A percentile compares a stretch with the other conserved stretches of the same genome.
Conservation (phyloP, 2,888 invertebrate genomes). For the Azorinus chamasolen region DNA sequence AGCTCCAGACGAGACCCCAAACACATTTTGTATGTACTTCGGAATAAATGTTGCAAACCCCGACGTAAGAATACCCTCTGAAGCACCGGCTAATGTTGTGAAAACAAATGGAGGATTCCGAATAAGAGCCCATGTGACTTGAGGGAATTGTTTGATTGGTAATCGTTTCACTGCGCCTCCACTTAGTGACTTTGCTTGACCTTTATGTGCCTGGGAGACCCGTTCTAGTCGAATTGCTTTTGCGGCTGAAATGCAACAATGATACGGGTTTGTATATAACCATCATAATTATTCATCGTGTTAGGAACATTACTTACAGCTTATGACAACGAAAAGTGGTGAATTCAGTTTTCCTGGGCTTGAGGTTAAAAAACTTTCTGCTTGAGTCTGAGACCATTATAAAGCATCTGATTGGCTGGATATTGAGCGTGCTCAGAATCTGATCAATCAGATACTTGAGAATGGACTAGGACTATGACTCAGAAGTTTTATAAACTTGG, state of each 20-base stretch:
- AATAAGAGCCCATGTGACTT: slow-evolving; percentile 62
- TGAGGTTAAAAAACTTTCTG: too few species aligned
- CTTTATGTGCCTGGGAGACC: slow-evolving; percentile 75
- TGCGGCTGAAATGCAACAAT: slow-evolving; percentile 62
- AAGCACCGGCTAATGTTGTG: slow-evolving; percentile 90
- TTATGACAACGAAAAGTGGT: too few species aligned
- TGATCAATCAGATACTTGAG: too few species aligned
- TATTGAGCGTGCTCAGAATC: too few species aligned
- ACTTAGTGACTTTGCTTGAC: slow-evolving; percentile 31
- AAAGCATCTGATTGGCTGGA: too few species aligned
- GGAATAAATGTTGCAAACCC: slow-evolving; percentile 91
- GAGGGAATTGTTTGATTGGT: slow-evolving; percentile 61
- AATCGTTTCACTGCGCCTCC: slow-evolving; percentile 46
- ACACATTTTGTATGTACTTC: slow-evolving; percentile 92
- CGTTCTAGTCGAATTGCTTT: slow-evolving; percentile 66
- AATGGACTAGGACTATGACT: too few species aligned
- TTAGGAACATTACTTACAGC: too few species aligned
- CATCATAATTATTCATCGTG: too few species aligned
- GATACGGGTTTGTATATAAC: too few species aligned
- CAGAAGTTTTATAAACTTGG: too few species aligned
- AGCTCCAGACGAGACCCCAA: slow-evolving; percentile 89
- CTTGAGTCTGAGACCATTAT: too few species aligned
- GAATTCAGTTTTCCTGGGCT: too few species aligned
- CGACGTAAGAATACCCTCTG: slow-evolving; percentile 82
- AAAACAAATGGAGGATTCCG: slow-evolving; percentile 87